Base-by-base conservation (phyloP, 2,113 vertebrate species). In the Rhabdomys dilectus region DNA sequence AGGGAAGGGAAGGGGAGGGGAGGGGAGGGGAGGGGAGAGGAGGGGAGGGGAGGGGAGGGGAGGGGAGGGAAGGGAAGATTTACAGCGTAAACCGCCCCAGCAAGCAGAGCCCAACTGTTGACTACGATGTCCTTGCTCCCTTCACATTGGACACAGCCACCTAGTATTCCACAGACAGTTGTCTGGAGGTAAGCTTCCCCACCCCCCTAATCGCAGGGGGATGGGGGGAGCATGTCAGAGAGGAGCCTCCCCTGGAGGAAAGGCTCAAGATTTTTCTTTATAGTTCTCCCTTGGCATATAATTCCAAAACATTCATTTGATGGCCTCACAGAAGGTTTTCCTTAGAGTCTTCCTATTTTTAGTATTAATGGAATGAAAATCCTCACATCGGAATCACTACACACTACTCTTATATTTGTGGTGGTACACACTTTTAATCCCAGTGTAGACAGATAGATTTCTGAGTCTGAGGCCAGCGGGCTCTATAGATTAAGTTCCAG, bases 171-270 rank as follows among this genome's bases (percentile, higher is more conserved):
- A 42, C 73, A 62, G 60, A 10, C 4, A 3, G 96, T 95, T 96
- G 92, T 86, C 56, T 97, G 93, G 72, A 96, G 95, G 95, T 97
- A 42, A 92, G 68, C 39, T 15, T 48, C 66, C 31, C 13, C 31
- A 13, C 10, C 11, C 24, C 3, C 26, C 8, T 29, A 34, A 13
- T 13, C 12, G 29, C 64, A 68, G 31, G 31, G 5, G 31, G 5
- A 4, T 15, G 13, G 6, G 29, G 56, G 81, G 11, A 29, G 56
- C 62, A 80, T 88, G 48, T 42, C 9, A 34, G 31, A 29, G 31
- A 31, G n/a, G 66, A n/a, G 6, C 0, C 17, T 56, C 42, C 34
- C 45, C n/a, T 58, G 62, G 39, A 60, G 29, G 68, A 77, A 89
- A 89, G 56, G 16, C 48, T 90, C 22, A 60, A 26, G 48, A 91